phyloP scores from a whole-genome alignment of 2,888 invertebrate species.

The Tillus elongatus region DNA sequence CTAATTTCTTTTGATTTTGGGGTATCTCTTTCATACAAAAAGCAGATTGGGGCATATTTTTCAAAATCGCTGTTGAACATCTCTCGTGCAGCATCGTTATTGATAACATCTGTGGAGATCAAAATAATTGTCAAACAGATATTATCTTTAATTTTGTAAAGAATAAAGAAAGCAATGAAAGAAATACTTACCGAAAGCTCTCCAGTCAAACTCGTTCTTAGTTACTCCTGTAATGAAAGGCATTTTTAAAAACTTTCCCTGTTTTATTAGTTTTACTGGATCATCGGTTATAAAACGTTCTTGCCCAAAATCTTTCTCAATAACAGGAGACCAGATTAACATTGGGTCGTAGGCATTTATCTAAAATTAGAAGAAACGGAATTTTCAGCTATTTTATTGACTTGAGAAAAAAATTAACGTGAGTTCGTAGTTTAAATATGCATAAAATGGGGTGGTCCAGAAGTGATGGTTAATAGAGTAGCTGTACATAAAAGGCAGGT shows the following conservation, averaged over 20 bases:
- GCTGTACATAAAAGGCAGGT: too few relatives aligned
- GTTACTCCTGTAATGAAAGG: conserved; percentile 57
- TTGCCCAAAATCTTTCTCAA: conserved; percentile 55
- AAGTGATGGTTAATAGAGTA: too few relatives aligned
- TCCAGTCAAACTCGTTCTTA: conserved; percentile 53
- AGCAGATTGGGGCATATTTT: conserved; percentile 52
- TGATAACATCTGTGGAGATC: conserved; percentile 49
- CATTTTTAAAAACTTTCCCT: conserved; percentile 49
- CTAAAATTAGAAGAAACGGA: conserved; percentile 31
- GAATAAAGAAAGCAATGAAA: too few relatives aligned
- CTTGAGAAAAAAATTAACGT: neutral
- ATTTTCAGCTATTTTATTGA: too few relatives aligned
- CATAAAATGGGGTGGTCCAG: too few relatives aligned
- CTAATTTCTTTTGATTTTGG: conserved; percentile 44
- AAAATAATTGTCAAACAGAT: too few relatives aligned
- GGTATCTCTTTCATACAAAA: conserved; percentile 47
- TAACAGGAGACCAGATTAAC: conserved; percentile 49
- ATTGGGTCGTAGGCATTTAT: conserved; percentile 45
- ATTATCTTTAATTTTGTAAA: too few relatives aligned
- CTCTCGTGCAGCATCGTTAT: conserved; percentile 46
- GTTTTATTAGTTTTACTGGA: conserved; percentile 46
- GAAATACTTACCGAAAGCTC: conserved; percentile 49
- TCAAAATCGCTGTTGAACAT: conserved; percentile 52
- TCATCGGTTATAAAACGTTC: conserved; percentile 52
- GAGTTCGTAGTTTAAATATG: too few relatives aligned